Evolutionary conservation across 2,888 invertebrate genomes (phyloP), one percentile per base, ranked within the genome.

Genomic region (Meganola albula): DNA sequence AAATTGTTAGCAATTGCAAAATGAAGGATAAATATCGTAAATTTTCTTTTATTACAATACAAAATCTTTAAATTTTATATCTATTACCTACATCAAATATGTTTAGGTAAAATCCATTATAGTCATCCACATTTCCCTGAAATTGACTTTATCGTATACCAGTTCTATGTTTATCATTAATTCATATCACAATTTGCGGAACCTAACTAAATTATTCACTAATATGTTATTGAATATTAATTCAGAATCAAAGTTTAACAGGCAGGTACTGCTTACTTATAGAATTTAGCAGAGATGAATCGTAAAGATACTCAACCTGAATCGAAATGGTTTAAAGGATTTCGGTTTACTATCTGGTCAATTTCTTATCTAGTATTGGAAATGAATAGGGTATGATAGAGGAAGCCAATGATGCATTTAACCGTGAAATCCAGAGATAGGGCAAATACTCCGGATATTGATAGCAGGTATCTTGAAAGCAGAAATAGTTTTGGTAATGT

Each of bases 391-490:
- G 65, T 66, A 72, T 71, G 74, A 75, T 72, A 69, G 70, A 63
- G 61, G 55, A 53, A 72, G 45, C 63, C 74, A 83, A 73, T 76
- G 72, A 73, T 75, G 79, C 84, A 69, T 74, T 69, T 78, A 76
- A 73, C 78, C 82, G 82, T 85, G 80, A 84, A 84, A 82, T 78
- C 70, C 69, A 54, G 57, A 75, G 84, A 84, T 84, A 83, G 63
- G 67, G 48, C 63, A 69, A 69, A 70, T 74, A 72, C 62, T 64
- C 68, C 72, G 69, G 73, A 74, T 75, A 77, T 77, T 75, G 80
- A 83, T 82, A 82, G 71, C 78, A 77, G 73, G 74, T 78, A 78
- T 75, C 63, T 64, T 59, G 45, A 54, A 61, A 60, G 53, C 60
- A 68, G 67, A 72, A 67, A 74, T 77, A 68, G 70, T 71, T 74